Conservation (phyloP, 2,113 vertebrate species). For the Clarias macrocephalus region DNA sequence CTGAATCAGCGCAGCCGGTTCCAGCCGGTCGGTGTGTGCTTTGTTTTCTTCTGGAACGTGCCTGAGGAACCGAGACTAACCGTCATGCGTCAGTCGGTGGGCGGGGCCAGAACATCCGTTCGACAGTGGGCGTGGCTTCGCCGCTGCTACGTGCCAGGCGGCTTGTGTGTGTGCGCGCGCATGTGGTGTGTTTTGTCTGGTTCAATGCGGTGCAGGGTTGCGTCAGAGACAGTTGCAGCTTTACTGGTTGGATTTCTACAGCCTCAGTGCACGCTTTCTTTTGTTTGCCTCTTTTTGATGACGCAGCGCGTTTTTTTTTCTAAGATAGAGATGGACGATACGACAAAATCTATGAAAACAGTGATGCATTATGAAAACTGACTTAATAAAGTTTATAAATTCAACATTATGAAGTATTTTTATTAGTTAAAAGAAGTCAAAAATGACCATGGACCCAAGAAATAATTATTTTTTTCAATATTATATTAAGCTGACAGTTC, state of each 20-base stretch:
- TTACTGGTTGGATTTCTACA: neutral
- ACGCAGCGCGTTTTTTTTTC: neutral
- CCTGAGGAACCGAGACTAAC: neutral
- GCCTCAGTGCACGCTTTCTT: neutral
- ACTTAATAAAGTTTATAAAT: neutral
- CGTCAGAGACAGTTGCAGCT: neutral
- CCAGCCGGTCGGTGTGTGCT: neutral
- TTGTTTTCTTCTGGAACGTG: slow-evolving; percentile 28
- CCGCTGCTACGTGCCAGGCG: slow-evolving; percentile 3
- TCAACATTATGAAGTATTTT: neutral
- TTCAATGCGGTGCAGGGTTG: neutral
- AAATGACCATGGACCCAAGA: neutral
- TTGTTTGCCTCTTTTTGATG: neutral
- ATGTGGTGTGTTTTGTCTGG: neutral
- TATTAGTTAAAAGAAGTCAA: neutral
- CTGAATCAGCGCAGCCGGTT: neutral
- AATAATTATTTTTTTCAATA: neutral
- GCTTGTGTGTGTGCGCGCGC: neutral
- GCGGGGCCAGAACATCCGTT: slow-evolving; percentile 5
- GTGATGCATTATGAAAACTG: neutral
- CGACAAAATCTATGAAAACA: neutral
- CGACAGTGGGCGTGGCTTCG: neutral
- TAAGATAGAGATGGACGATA: neutral
- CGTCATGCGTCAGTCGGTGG: neutral
- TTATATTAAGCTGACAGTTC: neutral